Conservation (phyloP, 2,113 vertebrate species). For the Notarius lentiginosus region DNA sequence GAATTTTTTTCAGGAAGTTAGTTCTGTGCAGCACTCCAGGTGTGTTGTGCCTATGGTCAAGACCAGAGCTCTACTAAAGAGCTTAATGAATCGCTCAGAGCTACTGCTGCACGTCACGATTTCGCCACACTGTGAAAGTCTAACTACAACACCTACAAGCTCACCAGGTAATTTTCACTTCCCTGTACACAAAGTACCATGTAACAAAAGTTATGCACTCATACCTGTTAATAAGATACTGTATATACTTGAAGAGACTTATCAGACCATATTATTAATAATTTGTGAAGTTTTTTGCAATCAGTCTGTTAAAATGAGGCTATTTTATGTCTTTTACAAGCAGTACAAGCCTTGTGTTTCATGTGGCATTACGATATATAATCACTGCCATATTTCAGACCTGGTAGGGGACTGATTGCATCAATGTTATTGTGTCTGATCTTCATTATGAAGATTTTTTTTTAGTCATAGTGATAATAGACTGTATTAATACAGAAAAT, state of each 20-base stretch:
- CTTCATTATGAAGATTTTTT: background rate
- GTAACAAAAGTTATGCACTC: background rate
- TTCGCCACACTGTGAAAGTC: slow-evolving; percentile 89
- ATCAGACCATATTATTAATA: background rate
- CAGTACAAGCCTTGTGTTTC: background rate
- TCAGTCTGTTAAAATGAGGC: background rate
- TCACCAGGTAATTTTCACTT: slow-evolving; percentile 79
- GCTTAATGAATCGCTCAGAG: slow-evolving; percentile 95
- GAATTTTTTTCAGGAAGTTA: slow-evolving; percentile 95
- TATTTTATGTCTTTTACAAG: background rate
- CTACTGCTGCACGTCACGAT: slow-evolving; percentile 93
- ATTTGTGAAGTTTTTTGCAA: background rate
- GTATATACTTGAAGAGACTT: background rate
- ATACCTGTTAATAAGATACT: background rate
- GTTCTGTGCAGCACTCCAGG: slow-evolving; percentile 79
- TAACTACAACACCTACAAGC: slow-evolving; percentile 86
- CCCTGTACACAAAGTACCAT: background rate
- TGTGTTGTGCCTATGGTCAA: slow-evolving; percentile 80
- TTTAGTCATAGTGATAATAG: background rate
- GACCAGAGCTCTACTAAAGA: slow-evolving; percentile 90
- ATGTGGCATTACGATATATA: too few species aligned
- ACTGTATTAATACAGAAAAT: background rate
- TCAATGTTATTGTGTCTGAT: background rate
- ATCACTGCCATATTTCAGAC: background rate
- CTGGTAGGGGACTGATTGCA: background rate